These are phyloP conservation scores for Drosophila melanosoma DNA, from an alignment of 2,888 invertebrate genomes.

Conservation along the genomic window DNA sequence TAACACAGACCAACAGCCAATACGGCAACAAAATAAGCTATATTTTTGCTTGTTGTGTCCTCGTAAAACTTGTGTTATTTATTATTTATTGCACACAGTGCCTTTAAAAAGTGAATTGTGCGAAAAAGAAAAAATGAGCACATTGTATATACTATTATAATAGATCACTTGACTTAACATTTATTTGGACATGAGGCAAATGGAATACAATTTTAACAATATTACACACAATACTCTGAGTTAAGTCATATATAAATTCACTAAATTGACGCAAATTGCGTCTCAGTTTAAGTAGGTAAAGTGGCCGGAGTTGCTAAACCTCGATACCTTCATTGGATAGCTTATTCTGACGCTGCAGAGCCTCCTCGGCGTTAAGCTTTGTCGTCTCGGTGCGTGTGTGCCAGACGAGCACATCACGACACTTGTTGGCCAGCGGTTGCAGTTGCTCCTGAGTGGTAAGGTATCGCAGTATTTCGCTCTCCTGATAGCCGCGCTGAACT, in stretches of 20 bases:
- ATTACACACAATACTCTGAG: constrained; percentile 32
- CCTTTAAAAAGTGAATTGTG: neutral
- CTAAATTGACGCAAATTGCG: constrained; percentile 9
- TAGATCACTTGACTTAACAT: constrained; percentile 38
- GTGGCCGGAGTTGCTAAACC: constrained; percentile 81
- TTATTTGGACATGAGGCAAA: constrained; percentile 30
- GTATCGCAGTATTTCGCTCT: constrained; percentile 92
- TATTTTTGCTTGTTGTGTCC: neutral
- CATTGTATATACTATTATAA: constrained; percentile 28
- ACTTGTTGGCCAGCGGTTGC: constrained; percentile 96
- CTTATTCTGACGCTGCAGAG: constrained; percentile 86
- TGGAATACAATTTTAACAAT: constrained; percentile 17
- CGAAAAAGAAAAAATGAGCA: constrained; percentile 19
- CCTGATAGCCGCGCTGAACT: constrained; percentile 95
- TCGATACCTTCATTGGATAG: constrained; percentile 87
- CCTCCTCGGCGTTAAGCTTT: constrained; percentile 89
- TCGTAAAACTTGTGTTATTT: neutral
- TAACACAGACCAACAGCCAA: neutral
- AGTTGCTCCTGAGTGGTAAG: constrained; percentile 90
- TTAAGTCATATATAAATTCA: constrained; percentile 27
- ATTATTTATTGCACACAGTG: neutral
- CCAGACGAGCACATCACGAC: constrained; percentile 99
- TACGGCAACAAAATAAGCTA: neutral
- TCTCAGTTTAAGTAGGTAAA: neutral
- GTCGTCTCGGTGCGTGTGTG: constrained; percentile 98